Percentiles rank a stretch among this genome's conserved stretches.
phyloP scores from a whole-genome alignment of 2,113 vertebrate genomes.

The Myrmecophaga tridactyla region DNA sequence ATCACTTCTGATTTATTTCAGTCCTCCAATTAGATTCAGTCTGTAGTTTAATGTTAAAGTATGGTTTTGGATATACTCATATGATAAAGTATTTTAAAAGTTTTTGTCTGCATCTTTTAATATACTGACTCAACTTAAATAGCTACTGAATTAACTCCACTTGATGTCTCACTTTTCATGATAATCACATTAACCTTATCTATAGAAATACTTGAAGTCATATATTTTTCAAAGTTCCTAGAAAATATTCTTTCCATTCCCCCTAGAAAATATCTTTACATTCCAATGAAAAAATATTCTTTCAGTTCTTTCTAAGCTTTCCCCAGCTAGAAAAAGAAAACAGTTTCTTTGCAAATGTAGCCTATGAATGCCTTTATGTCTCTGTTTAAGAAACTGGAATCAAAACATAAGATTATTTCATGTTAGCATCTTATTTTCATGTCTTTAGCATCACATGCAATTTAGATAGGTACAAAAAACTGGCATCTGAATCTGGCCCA shows the following conservation, averaged over 20 bases:
- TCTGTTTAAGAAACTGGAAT: neutral
- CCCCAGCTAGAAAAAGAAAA: neutral
- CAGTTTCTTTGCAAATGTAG: constrained; percentile 23
- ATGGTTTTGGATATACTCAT: neutral
- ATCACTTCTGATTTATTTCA: constrained; percentile 18
- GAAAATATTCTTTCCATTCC: neutral
- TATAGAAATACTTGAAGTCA: neutral
- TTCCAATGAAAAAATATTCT: no score
- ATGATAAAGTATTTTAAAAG: neutral
- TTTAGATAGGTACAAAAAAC: constrained; percentile 23
- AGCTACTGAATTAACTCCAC: neutral
- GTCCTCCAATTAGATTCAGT: neutral
- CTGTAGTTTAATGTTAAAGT: neutral
- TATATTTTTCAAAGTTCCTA: neutral
- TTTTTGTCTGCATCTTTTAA: neutral
- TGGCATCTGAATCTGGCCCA: neutral
- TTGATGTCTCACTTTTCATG: neutral
- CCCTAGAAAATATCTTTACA: neutral
- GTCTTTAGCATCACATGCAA: neutral
- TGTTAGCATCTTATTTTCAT: constrained; percentile 35
- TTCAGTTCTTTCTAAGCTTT: neutral
- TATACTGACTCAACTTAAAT: neutral
- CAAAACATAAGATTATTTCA: neutral
- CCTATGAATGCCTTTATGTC: neutral
- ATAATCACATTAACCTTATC: neutral